These are phyloP conservation scores for Pocillopora damicornis DNA, from an alignment of 64 coral and sea anemone genomes.

Conservation along the genomic window DNA sequence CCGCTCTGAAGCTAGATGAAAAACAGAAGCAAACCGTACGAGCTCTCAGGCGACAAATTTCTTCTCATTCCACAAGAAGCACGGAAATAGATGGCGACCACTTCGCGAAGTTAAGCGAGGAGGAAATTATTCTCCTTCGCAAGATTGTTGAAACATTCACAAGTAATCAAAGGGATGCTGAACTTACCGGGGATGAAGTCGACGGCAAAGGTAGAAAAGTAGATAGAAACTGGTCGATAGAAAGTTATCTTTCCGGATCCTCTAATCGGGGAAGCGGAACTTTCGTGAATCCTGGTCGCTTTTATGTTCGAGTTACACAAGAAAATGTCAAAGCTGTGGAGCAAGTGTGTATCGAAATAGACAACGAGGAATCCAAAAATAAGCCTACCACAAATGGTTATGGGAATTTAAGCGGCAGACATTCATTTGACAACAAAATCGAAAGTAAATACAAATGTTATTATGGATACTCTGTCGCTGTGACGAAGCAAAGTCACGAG, in stretches of 20 bases:
- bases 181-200: background rate
- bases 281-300: constrained; percentile 46
- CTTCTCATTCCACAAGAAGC: background rate
- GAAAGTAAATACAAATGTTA: background rate
- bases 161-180: background rate
- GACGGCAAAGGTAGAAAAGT: background rate
- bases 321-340: constrained; percentile 21
- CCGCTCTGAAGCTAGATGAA: constrained; percentile 8
- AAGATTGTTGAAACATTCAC: background rate
- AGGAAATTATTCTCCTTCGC: constrained; percentile 14
- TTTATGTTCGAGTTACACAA: constrained; percentile 45
- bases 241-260: constrained; percentile 2
- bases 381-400: background rate
- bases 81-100: background rate
- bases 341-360: constrained; percentile 14
- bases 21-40: constrained; percentile 18
- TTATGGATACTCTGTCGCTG: constrained; percentile 9
- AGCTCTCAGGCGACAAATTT: constrained; percentile 17
- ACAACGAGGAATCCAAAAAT: background rate
- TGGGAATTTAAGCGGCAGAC: background rate
- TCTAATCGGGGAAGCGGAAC: background rate
- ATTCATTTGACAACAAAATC: background rate
- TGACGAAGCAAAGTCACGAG: background rate
- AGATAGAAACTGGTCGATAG: constrained; percentile 13
- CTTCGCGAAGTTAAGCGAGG: background rate